A percentile compares a stretch with the other conserved stretches of the same genome.
phyloP scores from a whole-genome alignment of 1,140 invertebrate genomes.

The Diabrotica undecimpunctata region DNA sequence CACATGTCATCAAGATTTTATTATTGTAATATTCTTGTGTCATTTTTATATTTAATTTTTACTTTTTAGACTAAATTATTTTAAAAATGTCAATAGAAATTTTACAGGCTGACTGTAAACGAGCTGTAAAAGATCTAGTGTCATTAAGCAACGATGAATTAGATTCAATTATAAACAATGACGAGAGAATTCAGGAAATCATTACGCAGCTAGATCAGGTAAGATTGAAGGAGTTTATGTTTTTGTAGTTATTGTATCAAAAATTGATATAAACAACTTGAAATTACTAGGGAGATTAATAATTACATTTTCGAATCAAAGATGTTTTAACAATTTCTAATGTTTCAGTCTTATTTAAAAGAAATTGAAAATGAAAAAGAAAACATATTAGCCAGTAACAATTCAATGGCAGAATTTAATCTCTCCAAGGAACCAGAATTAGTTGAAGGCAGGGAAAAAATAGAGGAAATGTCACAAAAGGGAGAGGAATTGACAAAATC shows the following conservation, averaged over 20 bases:
- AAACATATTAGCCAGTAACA: slow-evolving; percentile 78
- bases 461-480: slow-evolving; percentile 66
- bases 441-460: slow-evolving; percentile 63
- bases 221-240: slow-evolving; percentile 25
- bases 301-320: slow-evolving; percentile 11
- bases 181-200: slow-evolving; percentile 75
- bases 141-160: slow-evolving; percentile 67
- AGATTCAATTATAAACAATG: slow-evolving; percentile 79
- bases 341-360: slow-evolving; percentile 60
- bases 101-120: slow-evolving; percentile 37
- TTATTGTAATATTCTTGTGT: too few relatives aligned
- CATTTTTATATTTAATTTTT: neutral
- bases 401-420: slow-evolving; percentile 83
- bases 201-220: slow-evolving; percentile 77
- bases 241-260: too few relatives aligned
- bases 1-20: too few relatives aligned
- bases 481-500: slow-evolving; percentile 63
- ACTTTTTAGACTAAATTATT: neutral
- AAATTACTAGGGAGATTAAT: neutral
- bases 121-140: slow-evolving; percentile 21
- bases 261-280: neutral
- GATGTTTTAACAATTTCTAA: too few relatives aligned
- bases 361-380: slow-evolving; percentile 79
- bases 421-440: slow-evolving; percentile 76
- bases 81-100: slow-evolving; percentile 34